Evolutionary conservation across 2,888 invertebrate species (phyloP), one percentile per base, ranked within the genome.

Genomic region (Epinotia brunnichana): DNA sequence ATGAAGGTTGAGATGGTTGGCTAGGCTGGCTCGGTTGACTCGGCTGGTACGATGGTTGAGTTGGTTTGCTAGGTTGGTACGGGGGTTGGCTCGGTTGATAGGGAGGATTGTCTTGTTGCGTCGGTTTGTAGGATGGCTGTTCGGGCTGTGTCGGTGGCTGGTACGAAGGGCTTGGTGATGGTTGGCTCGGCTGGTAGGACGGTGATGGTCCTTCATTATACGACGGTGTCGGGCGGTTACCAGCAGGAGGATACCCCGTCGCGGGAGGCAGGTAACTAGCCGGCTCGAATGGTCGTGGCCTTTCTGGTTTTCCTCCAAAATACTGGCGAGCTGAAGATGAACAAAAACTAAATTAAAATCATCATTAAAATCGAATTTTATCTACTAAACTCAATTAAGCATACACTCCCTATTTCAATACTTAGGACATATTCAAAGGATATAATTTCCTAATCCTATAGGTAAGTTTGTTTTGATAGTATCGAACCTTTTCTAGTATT

Each of bases 251-350:
- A 76, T 90, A 93, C 7, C 91, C 93, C 7, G 85, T 88, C n/a
- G 48, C 48, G 1, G 90, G 88, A 29, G 91, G 92, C 3, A 91
- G 82, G 69, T 91, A 91, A 19, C 81, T 81, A 13, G 89, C 84
- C 60, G 95, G 93, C 83, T 95, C 94, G 83, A 96, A 96, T 0
- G 96, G 96, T 77, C 96, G 90, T n/a, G 96, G 96, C 82, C 94
- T 95, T 80, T 96, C 95, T 1, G 95, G 94, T 73, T 94, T 92
- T 73, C 94, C 94, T 75, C 95, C 95, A 87, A 85, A 95, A 94
- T 94, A 92, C 76, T 96, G 96, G 21, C 96, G 95, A 85, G 95
- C 96, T 96, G 93, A 76, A 90, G 91, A 48, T 19, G 29, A 62
- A 68, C 44, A 72, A 68, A 13, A 61, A 13, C 0, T 15, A 2